phyloP scores from a whole-genome alignment of 2,888 invertebrate species.

The Masnerella sp. region DNA sequence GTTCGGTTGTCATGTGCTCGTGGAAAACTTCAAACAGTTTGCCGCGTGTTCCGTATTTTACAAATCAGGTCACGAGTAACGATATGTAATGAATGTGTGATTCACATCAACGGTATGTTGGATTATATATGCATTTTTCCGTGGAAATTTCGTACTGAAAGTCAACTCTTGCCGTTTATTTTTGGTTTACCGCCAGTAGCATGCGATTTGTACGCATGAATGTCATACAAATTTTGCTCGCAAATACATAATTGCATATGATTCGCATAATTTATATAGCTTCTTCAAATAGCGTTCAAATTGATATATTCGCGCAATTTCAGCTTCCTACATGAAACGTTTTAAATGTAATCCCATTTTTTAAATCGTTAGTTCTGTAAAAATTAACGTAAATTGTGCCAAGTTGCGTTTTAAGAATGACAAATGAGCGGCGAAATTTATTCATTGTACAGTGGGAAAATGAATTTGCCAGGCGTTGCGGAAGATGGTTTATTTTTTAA shows the following conservation, averaged over 20 bases:
- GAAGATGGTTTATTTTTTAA: too few species aligned
- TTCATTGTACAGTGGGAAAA: too few species aligned
- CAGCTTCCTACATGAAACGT: too few species aligned
- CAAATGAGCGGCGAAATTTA: too few species aligned
- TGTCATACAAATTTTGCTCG: conserved; percentile 5
- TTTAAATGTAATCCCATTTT: too few species aligned
- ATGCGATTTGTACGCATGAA: conserved; percentile 11
- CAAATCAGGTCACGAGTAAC: conserved; percentile 35
- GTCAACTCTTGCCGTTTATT: conserved; percentile 28
- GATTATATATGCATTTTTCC: conserved; percentile 28
- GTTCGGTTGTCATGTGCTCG: conserved; percentile 7
- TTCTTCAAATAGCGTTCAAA: conserved; percentile 16
- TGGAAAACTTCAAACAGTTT: conserved; percentile 15
- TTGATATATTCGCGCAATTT: conserved; percentile 6
- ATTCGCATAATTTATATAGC: conserved; percentile 21
- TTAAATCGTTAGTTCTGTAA: too few species aligned
- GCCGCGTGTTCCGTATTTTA: conserved; percentile 5
- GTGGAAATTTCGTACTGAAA: conserved; percentile 17
- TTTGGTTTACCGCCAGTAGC: conserved; percentile 26
- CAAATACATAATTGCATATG: conserved; percentile 21
- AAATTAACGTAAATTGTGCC: too few species aligned
- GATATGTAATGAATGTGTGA: conserved; percentile 30
- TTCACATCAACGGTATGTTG: conserved; percentile 29
- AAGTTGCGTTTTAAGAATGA: too few species aligned
- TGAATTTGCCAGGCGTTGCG: too few species aligned